Base-by-base conservation (phyloP, 2,113 vertebrate species). In the Ranitomeya imitator region DNA sequence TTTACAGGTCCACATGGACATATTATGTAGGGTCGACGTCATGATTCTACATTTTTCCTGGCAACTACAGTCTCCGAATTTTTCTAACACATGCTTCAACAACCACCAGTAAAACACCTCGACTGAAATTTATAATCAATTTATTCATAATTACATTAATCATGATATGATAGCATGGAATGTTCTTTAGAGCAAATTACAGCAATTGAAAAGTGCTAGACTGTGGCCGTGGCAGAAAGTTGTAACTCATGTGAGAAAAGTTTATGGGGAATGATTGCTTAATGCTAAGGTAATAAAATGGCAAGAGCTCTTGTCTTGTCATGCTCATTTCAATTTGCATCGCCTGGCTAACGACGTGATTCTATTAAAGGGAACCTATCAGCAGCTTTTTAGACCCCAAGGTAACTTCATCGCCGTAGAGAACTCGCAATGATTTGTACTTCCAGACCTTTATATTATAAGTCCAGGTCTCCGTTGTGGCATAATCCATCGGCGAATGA, bases 61-160 rank as follows among this genome's bases (percentile, higher is more conserved):
- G 37, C 73, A 76, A 74, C 51, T 74, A 74, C 26, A 26, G 21
- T 78, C 52, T 16, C 52, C 31, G 7, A 59, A 60, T 67, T 83
- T 69, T 55, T 84, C 4, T 23, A 65, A 54, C 37, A 83, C 51
- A 14, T 82, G 60, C 23, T 83, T 63, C 19, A 10, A 54, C 13
- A 69, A 55, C 81, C 45, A 55, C n/a, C 60, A 52, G 65, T 54
- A 67, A 84, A 71, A 55, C 21, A 57, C 23, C 65, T 54, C 45
- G 16, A 18, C 45, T 55, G 65, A 84, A 52, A 87, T 87, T 71
- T 57, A 71, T 21, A 21, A 31, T 81, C 51, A 80, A 69, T 86
- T 79, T 76, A 37, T 59, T 71, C 54, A 61, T 88, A 76, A 83
- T 88, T 88, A 83, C 63, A 71, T 77, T 84, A 83, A 88, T 84